Base-by-base conservation (phyloP, 2,797 vertebrate genomes). In the Peromyscus melanophrys region DNA sequence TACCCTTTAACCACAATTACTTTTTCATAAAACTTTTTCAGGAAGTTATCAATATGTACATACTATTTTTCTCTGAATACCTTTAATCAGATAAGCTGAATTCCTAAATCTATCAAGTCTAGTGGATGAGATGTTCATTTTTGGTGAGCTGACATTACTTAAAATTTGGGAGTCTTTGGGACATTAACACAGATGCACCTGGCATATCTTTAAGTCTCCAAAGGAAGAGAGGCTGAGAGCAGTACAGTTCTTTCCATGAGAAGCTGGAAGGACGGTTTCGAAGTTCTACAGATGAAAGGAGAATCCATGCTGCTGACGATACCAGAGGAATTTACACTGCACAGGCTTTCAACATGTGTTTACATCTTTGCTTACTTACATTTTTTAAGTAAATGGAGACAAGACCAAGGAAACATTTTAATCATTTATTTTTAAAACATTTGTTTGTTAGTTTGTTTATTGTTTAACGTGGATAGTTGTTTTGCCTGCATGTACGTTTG, bases 341-440 rank as follows among this genome's bases (percentile, higher is more conserved):
- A 55, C 73, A 69, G 7, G 11, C 0, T 34, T 52, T 29, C 7
- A 12, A 13, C 23, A 23, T 31, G 21, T 23, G 59, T 69, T 93
- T 87, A 27, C 9, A 80, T 96, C 84, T 83, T 93, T 90, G 57
- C 59, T 93, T n/a, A 43, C 71, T 92, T 40, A 43, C 49, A 34
- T 23, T 46, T 83, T 82, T 84, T 0, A 77, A 86, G 52, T 92
- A 76, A 92, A 84, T 71, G 14, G 16, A 43, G 84, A 1, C 2
- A 78, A 91, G 93, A 92, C 10, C 27, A 86, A 78, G 34, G 57
- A 12, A 73, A n/a, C 34, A 7, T 85, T 90, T 52, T 2, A 29
- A 52, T 27, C 13, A 69, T 86, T 69, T 67, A 25, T n/a, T 86
- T 91, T 73, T 75, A 77, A 92, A 67, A n/a, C 52, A 57, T 40